Base-by-base conservation (phyloP, 2,797 vertebrate genomes). In the Hirundo rustica region DNA sequence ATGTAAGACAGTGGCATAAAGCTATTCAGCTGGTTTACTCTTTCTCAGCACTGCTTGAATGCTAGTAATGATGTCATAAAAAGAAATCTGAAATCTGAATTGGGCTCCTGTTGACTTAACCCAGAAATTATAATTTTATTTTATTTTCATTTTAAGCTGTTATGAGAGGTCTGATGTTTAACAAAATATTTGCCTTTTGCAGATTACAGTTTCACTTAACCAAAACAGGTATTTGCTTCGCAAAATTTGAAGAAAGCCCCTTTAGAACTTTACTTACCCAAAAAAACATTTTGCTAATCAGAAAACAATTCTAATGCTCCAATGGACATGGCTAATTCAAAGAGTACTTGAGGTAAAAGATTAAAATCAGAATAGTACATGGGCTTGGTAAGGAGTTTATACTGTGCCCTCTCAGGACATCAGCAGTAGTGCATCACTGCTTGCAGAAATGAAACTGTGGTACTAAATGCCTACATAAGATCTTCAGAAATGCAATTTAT, bases 261-360 rank as follows among this genome's bases (percentile, higher is more conserved):
- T 66, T 90, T 57, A 53, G 38, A 50, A 73, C 23, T 81, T 83
- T 87, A 87, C 34, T 85, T 79, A 85, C 30, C 64, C 16, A 27
- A 92, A 94, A 88, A 85, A 74, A 22, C 38, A 40, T 50, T 92
- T 82, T 62, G 44, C 44, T 74, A 51, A 50, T 81, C 57, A 58
- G 42, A 66, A 84, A 73, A 68, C 11, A 84, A 85, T 92, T 93
- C 42, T 89, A 85, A 81, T 64, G 72, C 70, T 87, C 50, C 51
- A 81, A 47, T 90, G 75, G 88, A 85, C 64, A 72, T 42, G 45
- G 45, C 29, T 53, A 93, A 80, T 90, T 88, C 76, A 93, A 92
- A 93, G 73, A 90, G 72, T 16, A 70, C 61, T 65, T 93, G 64
- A 96, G 93, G 60, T 86, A 92, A 92, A 92, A 95, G 78, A 89